phyloP scores from a whole-genome alignment of 2,888 invertebrate species.

The Sepioteuthis lessoniana region DNA sequence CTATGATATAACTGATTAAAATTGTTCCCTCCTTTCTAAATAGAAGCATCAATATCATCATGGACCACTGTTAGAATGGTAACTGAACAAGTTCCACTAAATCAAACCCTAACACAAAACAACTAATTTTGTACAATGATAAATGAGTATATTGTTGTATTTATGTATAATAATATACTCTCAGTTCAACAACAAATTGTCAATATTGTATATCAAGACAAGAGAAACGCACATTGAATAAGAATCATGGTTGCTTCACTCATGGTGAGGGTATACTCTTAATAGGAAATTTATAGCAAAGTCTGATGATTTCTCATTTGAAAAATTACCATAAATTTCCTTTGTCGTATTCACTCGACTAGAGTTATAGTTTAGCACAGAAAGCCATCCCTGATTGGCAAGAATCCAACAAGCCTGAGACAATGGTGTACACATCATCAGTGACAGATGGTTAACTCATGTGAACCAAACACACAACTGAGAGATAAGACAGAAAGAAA shows the following conservation, averaged over 20 bases:
- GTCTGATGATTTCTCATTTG: background rate
- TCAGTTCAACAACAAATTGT: background rate
- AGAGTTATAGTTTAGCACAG: background rate
- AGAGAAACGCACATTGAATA: background rate
- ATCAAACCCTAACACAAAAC: no score
- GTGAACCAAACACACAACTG: background rate
- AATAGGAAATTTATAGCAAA: background rate
- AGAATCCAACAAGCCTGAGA: slow-evolving; percentile 15
- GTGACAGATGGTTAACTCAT: slow-evolving; percentile 21
- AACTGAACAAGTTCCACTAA: no score
- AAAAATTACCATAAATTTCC: background rate
- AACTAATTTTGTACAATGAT: no score
- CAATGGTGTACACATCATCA: slow-evolving; percentile 6
- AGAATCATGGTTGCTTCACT: background rate
- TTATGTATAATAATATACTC: background rate
- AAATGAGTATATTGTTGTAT: background rate
- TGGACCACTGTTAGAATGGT: no score
- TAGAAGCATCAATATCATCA: no score
- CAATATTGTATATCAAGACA: background rate
- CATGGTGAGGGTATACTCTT: background rate
- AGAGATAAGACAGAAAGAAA: background rate
- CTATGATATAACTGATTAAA: no score
- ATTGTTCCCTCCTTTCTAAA: no score
- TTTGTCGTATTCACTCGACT: background rate
- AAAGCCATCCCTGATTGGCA: background rate